phyloP scores from a whole-genome alignment of 2,797 vertebrate genomes.

The Perdix hodgsoniae region DNA sequence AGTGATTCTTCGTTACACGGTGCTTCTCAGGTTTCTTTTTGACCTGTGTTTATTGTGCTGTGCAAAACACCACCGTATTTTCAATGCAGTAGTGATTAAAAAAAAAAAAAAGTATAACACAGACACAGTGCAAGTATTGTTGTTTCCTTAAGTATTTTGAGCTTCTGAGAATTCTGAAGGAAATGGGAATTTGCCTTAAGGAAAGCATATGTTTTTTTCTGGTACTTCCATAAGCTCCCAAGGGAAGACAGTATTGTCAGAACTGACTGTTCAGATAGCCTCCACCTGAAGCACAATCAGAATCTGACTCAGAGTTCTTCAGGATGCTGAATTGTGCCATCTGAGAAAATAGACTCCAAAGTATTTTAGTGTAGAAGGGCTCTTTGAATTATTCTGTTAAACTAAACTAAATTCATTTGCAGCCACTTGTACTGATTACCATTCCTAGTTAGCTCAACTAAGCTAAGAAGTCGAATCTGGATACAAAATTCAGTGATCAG shows the following conservation, averaged over 20 bases:
- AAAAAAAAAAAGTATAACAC: neutral
- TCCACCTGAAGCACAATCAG: neutral
- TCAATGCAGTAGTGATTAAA: slow-evolving; percentile 49
- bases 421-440: neutral
- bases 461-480: neutral
- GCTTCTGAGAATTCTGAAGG: slow-evolving; percentile 35
- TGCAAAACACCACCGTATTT: slow-evolving; percentile 27
- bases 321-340: neutral
- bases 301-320: neutral
- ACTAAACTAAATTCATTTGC: neutral
- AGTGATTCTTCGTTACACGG: neutral
- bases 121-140: slow-evolving; percentile 17
- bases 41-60: slow-evolving; percentile 25
- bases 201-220: neutral
- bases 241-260: neutral
- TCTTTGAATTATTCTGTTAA: neutral
- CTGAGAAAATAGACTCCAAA: slow-evolving; percentile 12
- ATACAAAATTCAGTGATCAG: neutral
- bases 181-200: slow-evolving; percentile 28
- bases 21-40: neutral
- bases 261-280: neutral
- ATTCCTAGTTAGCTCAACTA: neutral
- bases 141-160: neutral
- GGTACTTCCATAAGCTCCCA: neutral
- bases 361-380: neutral